Percentiles rank a stretch among this genome's conserved stretches.
These are phyloP conservation scores for Cossypha heuglini DNA, from an alignment of 2,797 vertebrate genomes.

Conservation along the genomic window DNA sequence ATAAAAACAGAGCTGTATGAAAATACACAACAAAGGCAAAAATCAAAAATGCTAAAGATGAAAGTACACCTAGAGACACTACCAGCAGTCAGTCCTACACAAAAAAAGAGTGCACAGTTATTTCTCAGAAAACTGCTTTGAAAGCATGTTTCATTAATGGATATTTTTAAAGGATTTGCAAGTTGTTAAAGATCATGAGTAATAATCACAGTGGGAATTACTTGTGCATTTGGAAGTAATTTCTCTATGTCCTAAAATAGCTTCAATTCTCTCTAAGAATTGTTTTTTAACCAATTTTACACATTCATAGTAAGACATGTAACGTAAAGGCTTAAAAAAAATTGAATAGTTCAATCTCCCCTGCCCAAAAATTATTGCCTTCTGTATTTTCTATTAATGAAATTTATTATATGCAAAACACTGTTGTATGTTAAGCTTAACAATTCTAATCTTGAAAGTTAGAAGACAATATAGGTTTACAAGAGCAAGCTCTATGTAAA, in stretches of 20 bases:
- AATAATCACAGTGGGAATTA: not conserved
- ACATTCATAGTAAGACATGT: not conserved
- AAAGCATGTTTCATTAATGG: not conserved
- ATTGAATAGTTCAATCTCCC: accelerated
- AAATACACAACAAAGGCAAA: slow-evolving; percentile 13
- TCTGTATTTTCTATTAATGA: not conserved
- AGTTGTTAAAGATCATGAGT: not conserved
- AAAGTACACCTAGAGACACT: not conserved
- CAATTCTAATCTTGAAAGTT: not conserved
- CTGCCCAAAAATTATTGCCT: not conserved
- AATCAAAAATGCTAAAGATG: slow-evolving; percentile 39
- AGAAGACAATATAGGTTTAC: not conserved
- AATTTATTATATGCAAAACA: not conserved
- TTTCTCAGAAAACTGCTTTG: not conserved
- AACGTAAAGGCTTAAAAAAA: accelerated
- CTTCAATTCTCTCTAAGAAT: not conserved
- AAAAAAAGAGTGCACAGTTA: not conserved
- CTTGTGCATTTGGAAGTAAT: not conserved
- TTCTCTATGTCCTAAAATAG: not conserved
- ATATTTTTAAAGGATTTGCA: not conserved
- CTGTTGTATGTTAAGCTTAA: not conserved
- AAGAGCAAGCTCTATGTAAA: accelerated
- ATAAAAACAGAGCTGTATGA: not conserved
- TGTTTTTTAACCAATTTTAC: not conserved
- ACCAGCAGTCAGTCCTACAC: not conserved